Conservation (phyloP, 35 echinoderm and acorn worm genomes). For the Amphiura filiformis region DNA sequence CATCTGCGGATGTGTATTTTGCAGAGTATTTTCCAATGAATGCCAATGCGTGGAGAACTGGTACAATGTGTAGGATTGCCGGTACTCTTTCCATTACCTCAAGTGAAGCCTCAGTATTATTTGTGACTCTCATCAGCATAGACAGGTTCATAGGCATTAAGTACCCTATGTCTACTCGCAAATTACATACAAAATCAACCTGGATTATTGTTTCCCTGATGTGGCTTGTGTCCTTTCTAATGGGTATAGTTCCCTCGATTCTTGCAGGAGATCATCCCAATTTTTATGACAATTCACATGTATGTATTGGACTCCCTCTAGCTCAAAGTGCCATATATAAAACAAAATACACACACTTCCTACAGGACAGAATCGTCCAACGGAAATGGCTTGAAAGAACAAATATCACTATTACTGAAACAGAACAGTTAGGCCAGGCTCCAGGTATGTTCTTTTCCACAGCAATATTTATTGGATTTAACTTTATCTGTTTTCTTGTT, state of each 20-base stretch:
- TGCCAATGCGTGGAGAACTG: conserved; percentile 37
- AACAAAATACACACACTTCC: neutral
- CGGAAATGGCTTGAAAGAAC: too few relatives aligned
- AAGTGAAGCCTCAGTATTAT: conserved; percentile 59
- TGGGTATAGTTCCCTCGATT: conserved; percentile 32
- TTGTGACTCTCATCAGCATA: conserved; percentile 48
- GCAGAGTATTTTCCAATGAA: conserved; percentile 38
- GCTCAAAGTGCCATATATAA: neutral
- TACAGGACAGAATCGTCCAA: too few relatives aligned
- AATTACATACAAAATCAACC: conserved; percentile 29
- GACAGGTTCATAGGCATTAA: conserved; percentile 61
- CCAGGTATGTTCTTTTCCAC: too few relatives aligned
- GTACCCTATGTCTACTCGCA: conserved; percentile 54
- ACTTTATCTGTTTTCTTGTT: too few relatives aligned
- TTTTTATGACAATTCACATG: conserved; percentile 70
- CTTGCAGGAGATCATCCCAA: conserved; percentile 3
- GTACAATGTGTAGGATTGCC: conserved; percentile 39
- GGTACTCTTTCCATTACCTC: conserved; percentile 59
- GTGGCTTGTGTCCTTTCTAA: conserved; percentile 30
- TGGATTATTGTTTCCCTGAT: neutral
- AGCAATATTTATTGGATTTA: too few relatives aligned
- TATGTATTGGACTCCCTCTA: conserved; percentile 67
- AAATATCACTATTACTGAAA: too few relatives aligned
- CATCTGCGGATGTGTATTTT: conserved; percentile 52
- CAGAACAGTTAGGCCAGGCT: too few relatives aligned